Evolutionary conservation across 2,113 vertebrate genomes (phyloP).

Genomic region (Heterochromis multidens): DNA sequence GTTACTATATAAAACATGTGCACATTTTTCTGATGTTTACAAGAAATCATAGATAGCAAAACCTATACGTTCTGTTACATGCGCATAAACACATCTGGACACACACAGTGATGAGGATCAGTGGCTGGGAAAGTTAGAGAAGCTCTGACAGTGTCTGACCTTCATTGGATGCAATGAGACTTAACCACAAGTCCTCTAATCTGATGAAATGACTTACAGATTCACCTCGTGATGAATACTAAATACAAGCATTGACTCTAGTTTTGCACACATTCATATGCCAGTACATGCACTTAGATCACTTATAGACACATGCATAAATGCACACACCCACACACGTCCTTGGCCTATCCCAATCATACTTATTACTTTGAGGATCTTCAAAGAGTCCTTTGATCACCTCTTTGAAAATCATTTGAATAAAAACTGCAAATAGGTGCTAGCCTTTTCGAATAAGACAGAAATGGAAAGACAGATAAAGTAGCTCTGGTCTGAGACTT

Average conservation of each 20-base stretch:
- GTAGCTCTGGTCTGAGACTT: neutral
- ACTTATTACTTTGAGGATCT: constrained; percentile 27
- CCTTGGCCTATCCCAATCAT: constrained; percentile 24
- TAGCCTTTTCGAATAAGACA: neutral
- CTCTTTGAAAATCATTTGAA: constrained; percentile 37
- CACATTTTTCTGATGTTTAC: neutral
- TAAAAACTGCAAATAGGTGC: constrained; percentile 15
- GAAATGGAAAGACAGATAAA: neutral
- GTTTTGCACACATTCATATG: neutral
- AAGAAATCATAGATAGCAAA: neutral
- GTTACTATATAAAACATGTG: neutral
- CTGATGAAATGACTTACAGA: constrained; percentile 46
- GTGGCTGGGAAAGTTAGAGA: constrained; percentile 39
- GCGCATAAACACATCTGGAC: neutral
- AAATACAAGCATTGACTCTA: constrained; percentile 34
- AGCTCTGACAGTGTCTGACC: constrained; percentile 39
- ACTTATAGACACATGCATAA: neutral
- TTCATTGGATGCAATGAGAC: constrained; percentile 63
- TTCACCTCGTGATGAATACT: constrained; percentile 55
- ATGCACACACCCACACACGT: neutral
- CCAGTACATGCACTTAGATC: neutral
- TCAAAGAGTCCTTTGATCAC: constrained; percentile 65
- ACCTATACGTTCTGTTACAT: neutral
- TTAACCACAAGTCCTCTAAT: constrained; percentile 53
- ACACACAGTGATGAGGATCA: constrained; percentile 16